Conservation (phyloP, 1,140 invertebrate species). For the Cotesia chilonis region DNA sequence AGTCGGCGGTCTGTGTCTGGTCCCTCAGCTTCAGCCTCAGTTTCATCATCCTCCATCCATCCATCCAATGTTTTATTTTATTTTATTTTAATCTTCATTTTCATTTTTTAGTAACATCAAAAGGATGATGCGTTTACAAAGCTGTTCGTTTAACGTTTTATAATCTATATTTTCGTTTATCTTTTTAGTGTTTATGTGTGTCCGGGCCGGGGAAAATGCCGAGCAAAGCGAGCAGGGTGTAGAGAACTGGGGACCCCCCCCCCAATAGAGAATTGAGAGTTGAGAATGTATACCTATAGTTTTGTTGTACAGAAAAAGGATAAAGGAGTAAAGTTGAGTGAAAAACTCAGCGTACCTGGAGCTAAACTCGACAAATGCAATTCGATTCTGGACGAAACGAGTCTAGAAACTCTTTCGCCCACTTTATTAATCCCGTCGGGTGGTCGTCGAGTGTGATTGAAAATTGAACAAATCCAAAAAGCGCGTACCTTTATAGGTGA, state of each 20-base stretch:
- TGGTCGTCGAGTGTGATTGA: constrained; percentile 49
- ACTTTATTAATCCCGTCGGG: constrained; percentile 59
- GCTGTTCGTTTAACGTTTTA: constrained; percentile 18
- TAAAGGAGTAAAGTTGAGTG: constrained; percentile 39
- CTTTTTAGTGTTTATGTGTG: constrained; percentile 2
- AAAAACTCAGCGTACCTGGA: constrained; percentile 42
- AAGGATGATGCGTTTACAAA: constrained; percentile 44
- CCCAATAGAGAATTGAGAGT: no score
- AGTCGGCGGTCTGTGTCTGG: constrained; percentile 3
- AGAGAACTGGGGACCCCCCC: no score
- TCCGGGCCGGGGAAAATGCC: neutral
- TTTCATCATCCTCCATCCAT: no score
- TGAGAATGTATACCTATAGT: no score
- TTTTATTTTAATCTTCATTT: neutral
- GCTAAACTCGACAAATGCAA: constrained; percentile 54
- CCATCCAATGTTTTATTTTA: constrained; percentile 5
- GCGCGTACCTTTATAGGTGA: constrained; percentile 36
- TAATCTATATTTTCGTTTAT: constrained; percentile 5
- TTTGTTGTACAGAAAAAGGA: constrained; percentile 29
- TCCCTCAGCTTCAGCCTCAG: neutral
- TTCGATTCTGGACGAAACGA: constrained; percentile 61
- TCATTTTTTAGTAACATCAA: constrained; percentile 48
- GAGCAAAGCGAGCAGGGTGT: no score
- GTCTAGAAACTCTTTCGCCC: constrained; percentile 52
- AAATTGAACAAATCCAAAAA: constrained; percentile 49